Base-by-base conservation (phyloP, 2,888 invertebrate species). In the Drosophila mulleri region DNA sequence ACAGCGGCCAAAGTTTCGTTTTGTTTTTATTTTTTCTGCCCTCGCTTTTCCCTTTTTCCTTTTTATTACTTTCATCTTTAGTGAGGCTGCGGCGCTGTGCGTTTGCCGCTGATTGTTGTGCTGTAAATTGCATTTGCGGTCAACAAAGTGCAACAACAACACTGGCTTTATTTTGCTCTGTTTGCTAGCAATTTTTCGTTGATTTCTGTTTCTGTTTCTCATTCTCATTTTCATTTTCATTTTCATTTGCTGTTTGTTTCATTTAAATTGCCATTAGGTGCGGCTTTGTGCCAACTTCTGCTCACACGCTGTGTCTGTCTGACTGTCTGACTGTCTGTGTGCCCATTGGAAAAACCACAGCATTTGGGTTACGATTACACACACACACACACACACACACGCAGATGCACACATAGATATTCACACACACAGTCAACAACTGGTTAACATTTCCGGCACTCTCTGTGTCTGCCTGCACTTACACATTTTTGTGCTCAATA, bases 71-170 rank as follows among this genome's bases (percentile, higher is more conserved):
- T 89, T 76, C 58, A 68, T 64, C 59, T 72, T 64, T 44, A 52
- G 50, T 75, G 60, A 18, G 23, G 62, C 54, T 56, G 69, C 52
- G 67, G 64, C 70, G 45, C 61, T 78, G 65, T 83, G 82, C 80
- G 76, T 78, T 79, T 72, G 65, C 82, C 78, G 71, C 78, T 78
- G 90, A 85, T 88, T 88, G 84, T 88, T 83, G 72, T 75, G 73
- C 78, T 86, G 82, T 90, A 83, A 89, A 89, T 90, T 89, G 90
- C 90, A 88, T 89, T 89, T 90, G 90, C 74, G 89, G 89, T 80
- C 78, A 75, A 78, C 76, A 76, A 78, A 78, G 73, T 72, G 78
- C 64, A 35, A 41, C 45, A 69, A 45, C 60, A 57, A 41, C 41
- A 48, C 35, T 45, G 57, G 42, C 54, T 59, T 7, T 39, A 42